Evolutionary conservation across 2,888 invertebrate genomes (phyloP), one percentile per base, ranked within the genome.

Genomic region (Cybosia mesomella): DNA sequence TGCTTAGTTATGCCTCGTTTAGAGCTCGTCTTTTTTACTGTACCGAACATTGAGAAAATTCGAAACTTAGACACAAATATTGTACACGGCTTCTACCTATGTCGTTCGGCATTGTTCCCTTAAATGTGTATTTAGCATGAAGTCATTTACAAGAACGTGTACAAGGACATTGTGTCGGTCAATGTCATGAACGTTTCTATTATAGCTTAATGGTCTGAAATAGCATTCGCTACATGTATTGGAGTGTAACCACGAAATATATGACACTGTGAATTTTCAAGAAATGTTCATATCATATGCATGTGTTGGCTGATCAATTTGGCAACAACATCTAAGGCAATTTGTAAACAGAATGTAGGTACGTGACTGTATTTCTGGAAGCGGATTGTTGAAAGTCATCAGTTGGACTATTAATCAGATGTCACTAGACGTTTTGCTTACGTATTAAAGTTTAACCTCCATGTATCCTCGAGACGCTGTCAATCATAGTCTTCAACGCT

Each of bases 131-230:
- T 76, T 64, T 36, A 62, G 49, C 43, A 66, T 63, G 49, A 49
- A 68, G 62, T 58, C 36, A 73, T 78, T 71, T 75, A 75, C 76
- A 68, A 77, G 67, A 74, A 79, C 78, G 72, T 78, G 79, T 72
- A 73, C 89, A 92, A 91, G 91, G 89, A 88, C 90, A 82, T 76
- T 69, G 70, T 79, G 78, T 84, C 85, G 85, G 83, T 85, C 88
- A 90, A 91, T 89, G 90, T 89, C 91, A 87, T 79, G 85, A 79
- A 79, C 89, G 83, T 87, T 87, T 84, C 81, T 79, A 74, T 81
- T 82, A 74, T 75, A 71, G 79, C 82, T 85, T 87, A 86, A 75
- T 64, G 65, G 24, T 67, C 77, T 77, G 77, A 76, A 70, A 73
- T 72, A 63, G 68, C 68, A 80, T 74, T 69, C 64, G 67, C 67